A percentile compares a stretch with the other conserved stretches of the same genome.
Evolutionary conservation across 2,888 invertebrate species (phyloP).

Genomic region (Ectropis crepuscularia): DNA sequence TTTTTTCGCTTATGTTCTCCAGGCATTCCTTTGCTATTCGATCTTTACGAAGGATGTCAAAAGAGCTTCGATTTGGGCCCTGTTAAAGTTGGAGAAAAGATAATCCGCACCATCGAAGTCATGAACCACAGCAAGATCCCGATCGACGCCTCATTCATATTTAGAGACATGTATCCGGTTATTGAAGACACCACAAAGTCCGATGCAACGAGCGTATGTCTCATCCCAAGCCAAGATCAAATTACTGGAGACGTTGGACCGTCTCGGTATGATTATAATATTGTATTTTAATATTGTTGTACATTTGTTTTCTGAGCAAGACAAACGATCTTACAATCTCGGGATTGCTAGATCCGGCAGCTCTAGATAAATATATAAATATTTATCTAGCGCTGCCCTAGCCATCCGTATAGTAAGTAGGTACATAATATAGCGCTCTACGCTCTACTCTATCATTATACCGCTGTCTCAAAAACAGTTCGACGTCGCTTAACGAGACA

Average conservation of each 20-base stretch:
- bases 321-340: no score
- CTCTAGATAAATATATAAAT: no score
- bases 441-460: no score
- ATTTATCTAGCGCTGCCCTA: no score
- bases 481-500: no score
- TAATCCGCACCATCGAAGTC: constrained; percentile 81
- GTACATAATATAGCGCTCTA: no score
- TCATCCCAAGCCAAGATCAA: constrained; percentile 53
- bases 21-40: constrained; percentile 75
- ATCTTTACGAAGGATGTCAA: constrained; percentile 79
- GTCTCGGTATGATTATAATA: constrained; percentile 56
- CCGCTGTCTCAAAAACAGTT: no score
- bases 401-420: no score
- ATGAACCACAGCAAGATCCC: constrained; percentile 83
- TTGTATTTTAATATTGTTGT: neutral
- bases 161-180: constrained; percentile 76
- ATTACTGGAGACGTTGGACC: constrained; percentile 49
- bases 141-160: constrained; percentile 81
- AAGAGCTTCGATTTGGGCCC: constrained; percentile 75
- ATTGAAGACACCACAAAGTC: constrained; percentile 64
- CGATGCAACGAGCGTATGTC: constrained; percentile 71
- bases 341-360: no score
- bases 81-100: constrained; percentile 79
- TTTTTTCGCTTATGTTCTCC: constrained; percentile 24
- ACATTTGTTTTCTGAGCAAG: no score